These are phyloP conservation scores for Bucco capensis DNA, from an alignment of 2,113 vertebrate genomes.

Conservation along the genomic window DNA sequence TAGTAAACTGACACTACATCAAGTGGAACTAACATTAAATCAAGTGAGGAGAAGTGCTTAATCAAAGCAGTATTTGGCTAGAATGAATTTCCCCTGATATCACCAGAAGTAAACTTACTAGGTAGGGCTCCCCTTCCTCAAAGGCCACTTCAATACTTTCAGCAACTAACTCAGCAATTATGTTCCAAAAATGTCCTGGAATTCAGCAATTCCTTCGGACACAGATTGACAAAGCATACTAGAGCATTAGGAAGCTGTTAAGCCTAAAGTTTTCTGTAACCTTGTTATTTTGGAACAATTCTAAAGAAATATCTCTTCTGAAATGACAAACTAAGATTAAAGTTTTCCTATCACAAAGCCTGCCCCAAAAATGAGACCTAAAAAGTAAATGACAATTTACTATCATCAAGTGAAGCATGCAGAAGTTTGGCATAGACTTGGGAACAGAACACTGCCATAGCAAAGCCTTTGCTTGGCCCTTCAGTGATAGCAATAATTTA, in stretches of 20 bases:
- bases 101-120: not conserved
- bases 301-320: not conserved
- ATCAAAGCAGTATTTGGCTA: not conserved
- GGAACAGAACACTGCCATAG: not conserved
- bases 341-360: not conserved
- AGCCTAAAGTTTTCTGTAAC: not conserved
- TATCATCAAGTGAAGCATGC: not conserved
- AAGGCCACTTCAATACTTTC: not conserved
- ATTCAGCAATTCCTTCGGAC: no score
- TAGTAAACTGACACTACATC: no score
- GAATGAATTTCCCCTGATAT: not conserved
- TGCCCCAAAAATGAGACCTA: not conserved
- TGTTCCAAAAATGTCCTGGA: no score
- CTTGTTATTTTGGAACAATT: not conserved
- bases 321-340: not conserved
- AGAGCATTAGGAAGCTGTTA: not conserved
- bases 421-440: not conserved
- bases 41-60: not conserved
- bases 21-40: not conserved
- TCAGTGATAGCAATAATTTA: not conserved
- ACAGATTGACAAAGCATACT: not conserved
- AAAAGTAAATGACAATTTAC: not conserved
- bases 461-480: not conserved
- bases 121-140: not conserved
- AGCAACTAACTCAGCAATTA: not conserved